phyloP scores from a whole-genome alignment of 2,888 invertebrate species.

The Gari tellinella region DNA sequence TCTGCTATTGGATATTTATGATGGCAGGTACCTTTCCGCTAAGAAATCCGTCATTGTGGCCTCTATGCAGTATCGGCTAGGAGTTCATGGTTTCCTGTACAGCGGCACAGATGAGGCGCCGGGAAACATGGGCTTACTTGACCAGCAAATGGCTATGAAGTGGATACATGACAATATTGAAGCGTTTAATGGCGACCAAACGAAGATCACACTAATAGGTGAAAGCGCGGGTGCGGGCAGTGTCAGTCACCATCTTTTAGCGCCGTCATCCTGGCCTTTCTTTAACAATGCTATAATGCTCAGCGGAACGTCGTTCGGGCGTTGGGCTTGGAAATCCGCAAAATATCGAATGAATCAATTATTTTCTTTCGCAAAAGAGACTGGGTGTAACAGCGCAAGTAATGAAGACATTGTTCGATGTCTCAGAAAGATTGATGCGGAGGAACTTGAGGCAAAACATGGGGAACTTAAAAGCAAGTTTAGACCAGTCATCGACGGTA shows the following conservation, averaged over 20 bases:
- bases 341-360: conserved; percentile 86
- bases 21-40: conserved; percentile 90
- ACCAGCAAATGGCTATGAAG: conserved; percentile 95
- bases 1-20: conserved; percentile 78
- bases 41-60: conserved; percentile 96
- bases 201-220: conserved; percentile 74
- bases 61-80: conserved; percentile 95
- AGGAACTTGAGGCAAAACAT: conserved; percentile 50
- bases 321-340: conserved; percentile 62
- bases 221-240: conserved; percentile 78
- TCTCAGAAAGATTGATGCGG: conserved; percentile 53
- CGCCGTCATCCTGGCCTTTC: conserved; percentile 65
- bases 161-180: conserved; percentile 96
- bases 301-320: conserved; percentile 67
- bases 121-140: conserved; percentile 96
- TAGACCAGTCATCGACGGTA: conserved; percentile 90
- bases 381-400: conserved; percentile 58
- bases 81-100: conserved; percentile 97
- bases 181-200: conserved; percentile 76
- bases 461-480: conserved; percentile 41
- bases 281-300: conserved; percentile 75
- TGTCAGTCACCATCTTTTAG: conserved; percentile 72
- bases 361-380: conserved; percentile 86
- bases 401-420: conserved; percentile 60
- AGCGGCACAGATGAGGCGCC: conserved; percentile 91